Evolutionary conservation across 2,888 invertebrate species (phyloP).

Genomic region (Vannuccia rotundouncinata): DNA sequence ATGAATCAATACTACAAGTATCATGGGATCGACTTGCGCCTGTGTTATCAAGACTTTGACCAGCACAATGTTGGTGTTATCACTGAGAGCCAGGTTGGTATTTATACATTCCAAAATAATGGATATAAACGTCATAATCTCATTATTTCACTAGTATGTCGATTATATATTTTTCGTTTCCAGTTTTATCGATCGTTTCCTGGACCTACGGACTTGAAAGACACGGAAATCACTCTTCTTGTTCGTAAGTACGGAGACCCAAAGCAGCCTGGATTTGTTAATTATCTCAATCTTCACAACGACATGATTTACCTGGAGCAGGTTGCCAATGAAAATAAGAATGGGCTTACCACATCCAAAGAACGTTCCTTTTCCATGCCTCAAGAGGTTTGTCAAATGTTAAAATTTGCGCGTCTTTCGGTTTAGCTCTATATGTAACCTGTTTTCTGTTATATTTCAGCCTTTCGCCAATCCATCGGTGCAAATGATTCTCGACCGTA

Average conservation of each 20-base stretch:
- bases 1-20: conserved; percentile 51
- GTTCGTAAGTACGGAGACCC: conserved; percentile 53
- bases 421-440: background rate
- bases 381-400: background rate
- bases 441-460: background rate
- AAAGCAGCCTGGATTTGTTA: conserved; percentile 48
- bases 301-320: conserved; percentile 45
- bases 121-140: too few species aligned
- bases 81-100: conserved; percentile 54
- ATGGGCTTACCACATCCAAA: background rate
- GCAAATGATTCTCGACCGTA: conserved; percentile 53
- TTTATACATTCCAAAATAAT: too few species aligned
- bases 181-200: conserved; percentile 56
- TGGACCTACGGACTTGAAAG: conserved; percentile 51
- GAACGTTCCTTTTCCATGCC: background rate
- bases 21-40: conserved; percentile 52
- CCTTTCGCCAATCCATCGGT: conserved; percentile 46
- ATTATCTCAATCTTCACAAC: conserved; percentile 55
- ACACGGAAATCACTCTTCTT: conserved; percentile 51
- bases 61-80: conserved; percentile 53
- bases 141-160: too few species aligned
- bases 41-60: conserved; percentile 55
- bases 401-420: background rate
- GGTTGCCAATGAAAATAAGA: conserved; percentile 14
- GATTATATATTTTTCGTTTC: too few species aligned